Conservation (phyloP, 2,113 vertebrate species). For the Eretmochelys imbricata region DNA sequence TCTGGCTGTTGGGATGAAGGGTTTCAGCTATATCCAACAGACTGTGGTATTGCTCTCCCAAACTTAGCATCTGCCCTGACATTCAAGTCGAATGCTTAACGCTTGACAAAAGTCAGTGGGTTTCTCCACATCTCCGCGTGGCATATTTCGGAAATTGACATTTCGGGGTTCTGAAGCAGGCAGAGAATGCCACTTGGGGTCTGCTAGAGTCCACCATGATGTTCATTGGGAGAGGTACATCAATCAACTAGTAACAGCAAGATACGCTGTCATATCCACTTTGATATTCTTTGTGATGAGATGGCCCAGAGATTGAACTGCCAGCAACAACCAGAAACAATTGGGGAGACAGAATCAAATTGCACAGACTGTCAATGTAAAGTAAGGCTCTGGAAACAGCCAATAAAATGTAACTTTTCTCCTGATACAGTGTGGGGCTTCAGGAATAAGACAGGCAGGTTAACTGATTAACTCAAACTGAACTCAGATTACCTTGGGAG, state of each 20-base stretch:
- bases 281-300: neutral
- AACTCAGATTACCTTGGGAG: neutral
- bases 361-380: neutral
- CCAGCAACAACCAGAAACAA: constrained; percentile 36
- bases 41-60: neutral
- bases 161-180: constrained; percentile 2
- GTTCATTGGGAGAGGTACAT: constrained; percentile 7
- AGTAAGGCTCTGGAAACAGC: constrained; percentile 27
- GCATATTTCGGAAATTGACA: neutral
- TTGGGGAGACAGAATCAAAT: neutral
- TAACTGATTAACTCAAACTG: neutral
- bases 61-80: rapidly evolving
- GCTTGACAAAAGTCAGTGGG: neutral
- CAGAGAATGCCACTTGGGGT: neutral
- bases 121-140: neutral
- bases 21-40: neutral
- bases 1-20: neutral
- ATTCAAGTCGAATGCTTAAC: neutral
- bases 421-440: neutral
- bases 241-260: neutral
- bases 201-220: neutral
- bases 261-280: neutral
- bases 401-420: neutral
- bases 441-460: neutral
- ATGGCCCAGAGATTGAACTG: constrained; percentile 15